Base-by-base conservation (phyloP, 2,888 invertebrate species). In the Lepidonotus clava region DNA sequence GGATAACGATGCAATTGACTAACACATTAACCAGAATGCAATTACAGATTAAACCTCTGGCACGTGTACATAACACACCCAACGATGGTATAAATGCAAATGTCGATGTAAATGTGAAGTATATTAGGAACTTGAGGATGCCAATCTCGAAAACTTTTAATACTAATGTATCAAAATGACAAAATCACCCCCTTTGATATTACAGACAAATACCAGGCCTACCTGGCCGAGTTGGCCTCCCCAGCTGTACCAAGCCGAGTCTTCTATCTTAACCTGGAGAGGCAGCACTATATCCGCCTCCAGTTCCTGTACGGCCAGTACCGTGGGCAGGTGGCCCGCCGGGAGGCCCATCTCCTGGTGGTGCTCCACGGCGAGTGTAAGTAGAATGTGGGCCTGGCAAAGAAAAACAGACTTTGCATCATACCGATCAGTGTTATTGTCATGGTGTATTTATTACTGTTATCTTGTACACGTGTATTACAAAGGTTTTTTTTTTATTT, bases 331-430 rank as follows among this genome's bases (percentile, higher is more conserved):
- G 84, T 89, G n/a, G 41, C 83, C 0, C 89, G 89, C 8, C 91
- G 91, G 61, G 92, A 92, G 87, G 90, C 91, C 18, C 89, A 91
- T 85, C 91, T 93, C 91, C 87, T 93, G 34, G 91, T 93, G 71
- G 91, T 92, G 88, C 89, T 92, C 21, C 93, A 93, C 84, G 92
- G 90, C 87, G 93, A 93, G 88, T 92, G 93, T 92, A 90, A 90
- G 92, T 88, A 40, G 5, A 24, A 41, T 53, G 5, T 36, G 14
- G 18, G 66, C n/a, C 51, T 14, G 18, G 14, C 11, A 51, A 51
- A 14, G 18, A 14, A 18, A 14, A 11, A 51, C 14, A 11, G 14
- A 51, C 18, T 51, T 51, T 51, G 51, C 18, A n/a, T n/a, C n/a
- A n/a, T n/a, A n/a, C n/a, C 18, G 51, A 14, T 51, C 14, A 51